Base-by-base conservation (phyloP, 2,113 vertebrate species). In the Perccottus glenii region DNA sequence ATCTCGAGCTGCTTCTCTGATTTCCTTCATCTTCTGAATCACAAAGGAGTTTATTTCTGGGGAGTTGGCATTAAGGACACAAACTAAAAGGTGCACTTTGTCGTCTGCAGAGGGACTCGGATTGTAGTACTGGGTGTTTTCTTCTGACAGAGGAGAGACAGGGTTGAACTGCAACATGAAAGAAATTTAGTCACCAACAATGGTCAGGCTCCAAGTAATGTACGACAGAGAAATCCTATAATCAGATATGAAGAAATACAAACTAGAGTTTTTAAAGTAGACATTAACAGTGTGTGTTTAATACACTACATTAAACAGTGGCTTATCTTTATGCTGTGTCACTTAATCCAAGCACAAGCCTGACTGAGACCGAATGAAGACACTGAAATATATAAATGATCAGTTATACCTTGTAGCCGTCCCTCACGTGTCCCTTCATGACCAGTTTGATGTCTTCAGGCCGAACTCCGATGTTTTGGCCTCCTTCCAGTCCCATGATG, bases 401-500 rank as follows among this genome's bases (percentile, higher is more conserved):
- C 19, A 52, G 50, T 11, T 11, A 11, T 52, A 52, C 52, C 52
- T 3, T 36, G 52, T 55, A 55, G 6, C 32, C 52, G 33, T 55
- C 52, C 52, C 33, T 11, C 12, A 55, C 33, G 33, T 55, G 52
- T 12, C 52, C 52, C 52, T 8, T 36, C 52, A 55, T 55, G 52
- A 32, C 52, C 11, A 36, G 12, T 14, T 36, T 55, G 52, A 55
- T 55, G 32, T 55, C 52, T 12, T 55, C 52, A 55, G 32, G 32
- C 35, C 52, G 32, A 55, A 36, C 33, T 36, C 52, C 52, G 1
- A 36, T 6, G 2, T n/a, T 6, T 0, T 55, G 11, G 36, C 52
- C 52, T 14, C 12, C 36, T 4, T 55, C 52, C 52, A 55, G 52
- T 9, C 52, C 52, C 52, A 55, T 55, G 52, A 55, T 14, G 33